Evolutionary conservation across 2,797 vertebrate species (phyloP).

Genomic region (Myotis daubentonii): DNA sequence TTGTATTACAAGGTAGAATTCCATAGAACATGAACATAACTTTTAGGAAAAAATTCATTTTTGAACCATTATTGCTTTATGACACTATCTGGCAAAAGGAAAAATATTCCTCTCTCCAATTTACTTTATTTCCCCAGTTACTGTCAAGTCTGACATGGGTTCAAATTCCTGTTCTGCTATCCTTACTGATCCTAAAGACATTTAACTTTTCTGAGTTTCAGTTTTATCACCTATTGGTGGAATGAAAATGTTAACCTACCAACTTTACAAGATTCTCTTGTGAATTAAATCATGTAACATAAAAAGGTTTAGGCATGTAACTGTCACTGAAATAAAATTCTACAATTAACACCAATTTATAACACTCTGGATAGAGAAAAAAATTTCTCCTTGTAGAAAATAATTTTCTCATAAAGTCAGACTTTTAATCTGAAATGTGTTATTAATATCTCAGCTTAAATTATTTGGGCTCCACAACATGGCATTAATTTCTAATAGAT

Average conservation of each 20-base stretch:
- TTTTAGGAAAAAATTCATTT: neutral
- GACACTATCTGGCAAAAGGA: neutral
- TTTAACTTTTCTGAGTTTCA: constrained; percentile 22
- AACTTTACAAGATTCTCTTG: neutral
- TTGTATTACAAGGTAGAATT: neutral
- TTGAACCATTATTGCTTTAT: constrained; percentile 24
- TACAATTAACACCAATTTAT: constrained; percentile 22
- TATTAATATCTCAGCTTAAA: constrained; percentile 25
- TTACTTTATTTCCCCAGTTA: constrained; percentile 6
- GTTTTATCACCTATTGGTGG: constrained; percentile 1
- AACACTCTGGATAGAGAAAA: neutral
- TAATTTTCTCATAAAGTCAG: constrained; percentile 2
- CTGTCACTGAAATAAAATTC: constrained; percentile 44
- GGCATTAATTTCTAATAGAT: constrained; percentile 42
- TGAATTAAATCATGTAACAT: neutral
- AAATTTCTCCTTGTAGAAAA: constrained; percentile 41
- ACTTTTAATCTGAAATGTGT: constrained; percentile 16
- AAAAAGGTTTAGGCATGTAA: neutral
- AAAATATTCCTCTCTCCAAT: neutral
- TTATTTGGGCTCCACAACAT: neutral
- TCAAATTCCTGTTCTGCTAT: neutral
- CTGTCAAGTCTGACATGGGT: neutral
- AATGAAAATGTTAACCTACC: neutral
- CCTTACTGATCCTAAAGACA: neutral
- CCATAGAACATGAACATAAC: neutral